These are phyloP conservation scores for Naja naja DNA, from an alignment of 2,113 vertebrate genomes.

Conservation along the genomic window DNA sequence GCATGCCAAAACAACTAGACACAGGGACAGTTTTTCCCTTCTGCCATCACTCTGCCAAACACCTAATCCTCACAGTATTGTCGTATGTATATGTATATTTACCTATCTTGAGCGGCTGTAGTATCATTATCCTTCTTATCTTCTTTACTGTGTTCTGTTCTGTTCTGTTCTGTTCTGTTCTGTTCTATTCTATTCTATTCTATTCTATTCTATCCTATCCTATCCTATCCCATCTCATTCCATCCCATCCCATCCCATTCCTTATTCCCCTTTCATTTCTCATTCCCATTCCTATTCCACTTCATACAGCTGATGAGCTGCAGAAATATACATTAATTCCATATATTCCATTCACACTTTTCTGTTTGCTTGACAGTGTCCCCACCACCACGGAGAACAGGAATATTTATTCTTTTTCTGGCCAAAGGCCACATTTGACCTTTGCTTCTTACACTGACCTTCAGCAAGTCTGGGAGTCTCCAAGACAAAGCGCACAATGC, in stretches of 20 bases:
- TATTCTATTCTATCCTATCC: no score
- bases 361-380: background rate
- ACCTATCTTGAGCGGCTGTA: no score
- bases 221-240: no score
- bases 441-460: background rate
- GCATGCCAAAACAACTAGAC: background rate
- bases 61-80: background rate
- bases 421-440: background rate
- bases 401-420: background rate
- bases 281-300: no score
- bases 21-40: background rate
- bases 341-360: background rate
- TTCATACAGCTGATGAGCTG: background rate
- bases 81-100: no score
- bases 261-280: no score
- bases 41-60: background rate
- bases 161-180: no score
- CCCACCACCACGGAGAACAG: background rate
- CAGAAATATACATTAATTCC: background rate
- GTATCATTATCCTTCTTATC: background rate
- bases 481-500: background rate
- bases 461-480: background rate
- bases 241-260: background rate
- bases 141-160: background rate
- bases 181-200: background rate